phyloP scores from a whole-genome alignment of 2,113 vertebrate species.

The Meleagris gallopavo region DNA sequence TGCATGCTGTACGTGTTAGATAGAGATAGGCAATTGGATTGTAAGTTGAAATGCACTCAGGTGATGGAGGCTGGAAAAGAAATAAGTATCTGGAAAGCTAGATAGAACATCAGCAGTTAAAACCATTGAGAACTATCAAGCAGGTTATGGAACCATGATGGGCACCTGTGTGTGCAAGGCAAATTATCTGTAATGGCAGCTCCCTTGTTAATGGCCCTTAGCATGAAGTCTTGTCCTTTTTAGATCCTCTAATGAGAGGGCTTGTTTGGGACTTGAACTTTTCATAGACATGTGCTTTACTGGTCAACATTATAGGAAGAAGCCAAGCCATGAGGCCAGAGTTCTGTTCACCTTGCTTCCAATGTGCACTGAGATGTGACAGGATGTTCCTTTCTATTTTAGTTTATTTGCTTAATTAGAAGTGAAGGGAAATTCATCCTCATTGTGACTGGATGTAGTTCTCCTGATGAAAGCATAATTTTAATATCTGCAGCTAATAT shows the following conservation, averaged over 20 bases:
- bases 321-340: not conserved
- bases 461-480: not conserved
- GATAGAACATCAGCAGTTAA: not conserved
- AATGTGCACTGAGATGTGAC: not conserved
- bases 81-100: not conserved
- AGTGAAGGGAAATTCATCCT: not conserved
- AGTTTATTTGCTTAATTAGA: slow-evolving; percentile 9
- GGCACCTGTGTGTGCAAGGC: not conserved
- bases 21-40: not conserved
- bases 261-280: not conserved
- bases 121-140: not conserved
- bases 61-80: not conserved
- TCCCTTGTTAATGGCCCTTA: not conserved
- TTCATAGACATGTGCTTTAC: not conserved
- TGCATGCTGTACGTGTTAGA: not conserved
- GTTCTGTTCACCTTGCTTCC: not conserved
- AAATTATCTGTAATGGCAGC: not conserved
- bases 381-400: not conserved
- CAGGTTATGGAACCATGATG: not conserved
- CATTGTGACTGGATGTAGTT: not conserved
- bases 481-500: not conserved
- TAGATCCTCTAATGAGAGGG: not conserved
- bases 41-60: not conserved
- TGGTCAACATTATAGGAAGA: not conserved
- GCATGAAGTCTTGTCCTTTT: not conserved